Evolutionary conservation across 2,113 vertebrate species (phyloP).

Genomic region (Toxotes chatareus): DNA sequence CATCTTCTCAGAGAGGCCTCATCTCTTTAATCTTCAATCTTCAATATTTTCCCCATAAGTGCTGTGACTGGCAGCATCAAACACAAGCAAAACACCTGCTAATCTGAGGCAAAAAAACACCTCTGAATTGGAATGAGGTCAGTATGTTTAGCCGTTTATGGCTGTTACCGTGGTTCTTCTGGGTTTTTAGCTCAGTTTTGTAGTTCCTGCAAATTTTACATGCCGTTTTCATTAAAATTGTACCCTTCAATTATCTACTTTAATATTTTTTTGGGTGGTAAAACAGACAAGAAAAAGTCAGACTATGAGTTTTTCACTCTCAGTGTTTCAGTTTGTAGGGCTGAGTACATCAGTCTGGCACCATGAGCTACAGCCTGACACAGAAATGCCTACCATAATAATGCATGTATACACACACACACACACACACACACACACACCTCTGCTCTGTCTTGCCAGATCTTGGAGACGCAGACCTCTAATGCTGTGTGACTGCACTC

Average conservation of each 20-base stretch:
- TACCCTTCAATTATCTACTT: neutral
- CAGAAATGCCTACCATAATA: conserved; percentile 27
- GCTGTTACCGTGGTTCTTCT: neutral
- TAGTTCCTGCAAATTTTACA: neutral
- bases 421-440: conserved; percentile 14
- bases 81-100: neutral
- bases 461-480: conserved; percentile 55
- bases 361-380: conserved; percentile 31
- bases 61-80: neutral
- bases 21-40: conserved; percentile 1
- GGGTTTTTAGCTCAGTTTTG: neutral
- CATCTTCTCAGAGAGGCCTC: neutral
- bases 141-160: neutral
- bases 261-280: neutral
- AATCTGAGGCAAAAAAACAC: neutral
- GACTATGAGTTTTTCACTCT: neutral
- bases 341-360: conserved; percentile 32
- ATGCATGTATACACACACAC: neutral
- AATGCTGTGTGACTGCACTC: conserved; percentile 73
- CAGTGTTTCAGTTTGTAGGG: neutral
- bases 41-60: neutral
- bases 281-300: neutral
- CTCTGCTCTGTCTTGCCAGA: conserved; percentile 32
- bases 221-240: neutral
- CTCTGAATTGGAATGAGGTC: too few relatives aligned